Evolutionary conservation across 2,113 vertebrate genomes (phyloP), one percentile per base, ranked within the genome.

Genomic region (Cryptomyrus ogoouensis): DNA sequence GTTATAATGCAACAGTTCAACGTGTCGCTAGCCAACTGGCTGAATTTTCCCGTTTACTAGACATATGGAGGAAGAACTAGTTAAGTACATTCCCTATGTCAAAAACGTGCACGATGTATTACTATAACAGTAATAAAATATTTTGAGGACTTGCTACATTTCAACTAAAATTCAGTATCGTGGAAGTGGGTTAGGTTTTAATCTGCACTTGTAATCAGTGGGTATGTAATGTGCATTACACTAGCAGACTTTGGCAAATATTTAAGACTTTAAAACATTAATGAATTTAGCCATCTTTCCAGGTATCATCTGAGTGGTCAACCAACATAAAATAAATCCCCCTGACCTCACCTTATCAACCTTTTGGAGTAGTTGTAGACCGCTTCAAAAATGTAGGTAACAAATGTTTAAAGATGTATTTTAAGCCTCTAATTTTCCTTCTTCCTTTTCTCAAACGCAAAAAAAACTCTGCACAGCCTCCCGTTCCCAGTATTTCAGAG

Each of bases 321-420:
- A 85, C 10, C 21, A 42, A 58, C 19, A 89, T 27, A 42, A 89
- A 89, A 58, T 42, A 62, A 83, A 84, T 84, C 52, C 21, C 19
- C 42, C 53, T 27, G 8, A 58, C 90, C 94, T 95, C 92, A 95
- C 94, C 93, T 92, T 88, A 89, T 91, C 86, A 56, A 90, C 1
- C 89, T 91, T 92, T 91, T 92, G 89, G 74, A 91, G 92, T 88
- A 88, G 88, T 92, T 86, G 90, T 90, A 93, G 90, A 93, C 74
- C 24, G 90, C 90, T 93, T 93, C 90, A 88, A 89, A 49, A 89
- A 44, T 27, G 52, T 44, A 84, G 53, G 50, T 27, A 0, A 77
- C 66, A 44, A 88, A 58, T 58, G 53, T 44, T 52, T 24, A 35
- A 39, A 46, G 31, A 52, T 17, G 56, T 49, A n/a, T 46, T 87